A percentile compares a stretch with the other conserved stretches of the same genome.
Conservation (phyloP, 2,113 vertebrate species). For the Alces alces region DNA sequence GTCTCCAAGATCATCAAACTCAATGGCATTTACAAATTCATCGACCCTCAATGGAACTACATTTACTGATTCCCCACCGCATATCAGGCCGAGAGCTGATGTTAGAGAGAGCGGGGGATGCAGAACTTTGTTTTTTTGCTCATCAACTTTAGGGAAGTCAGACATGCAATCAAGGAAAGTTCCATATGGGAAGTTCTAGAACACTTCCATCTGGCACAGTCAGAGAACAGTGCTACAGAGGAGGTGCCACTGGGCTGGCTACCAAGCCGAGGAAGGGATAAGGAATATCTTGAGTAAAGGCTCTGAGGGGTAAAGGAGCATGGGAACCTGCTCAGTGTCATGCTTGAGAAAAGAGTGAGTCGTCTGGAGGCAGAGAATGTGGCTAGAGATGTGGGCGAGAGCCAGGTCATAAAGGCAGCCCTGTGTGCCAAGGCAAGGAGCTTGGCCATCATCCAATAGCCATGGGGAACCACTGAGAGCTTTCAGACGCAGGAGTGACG, state of each 20-base stretch:
- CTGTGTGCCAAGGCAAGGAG: slow-evolving; percentile 13
- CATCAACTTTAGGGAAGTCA: neutral
- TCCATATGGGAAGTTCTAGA: slow-evolving; percentile 23
- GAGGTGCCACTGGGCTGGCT: neutral
- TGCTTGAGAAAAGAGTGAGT: neutral
- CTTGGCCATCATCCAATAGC: neutral
- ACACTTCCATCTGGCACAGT: neutral
- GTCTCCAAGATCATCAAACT: neutral
- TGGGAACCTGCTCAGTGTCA: neutral
- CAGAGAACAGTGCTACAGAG: neutral
- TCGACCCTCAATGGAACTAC: neutral
- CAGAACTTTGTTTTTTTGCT: neutral
- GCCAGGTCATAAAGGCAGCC: neutral
- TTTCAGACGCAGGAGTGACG: neutral
- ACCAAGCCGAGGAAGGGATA: neutral
- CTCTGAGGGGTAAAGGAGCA: neutral
- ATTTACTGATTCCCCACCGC: neutral
- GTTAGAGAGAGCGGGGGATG: neutral
- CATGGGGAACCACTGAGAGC: neutral
- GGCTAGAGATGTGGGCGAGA: neutral
- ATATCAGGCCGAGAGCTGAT: neutral
- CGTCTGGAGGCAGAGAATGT: neutral
- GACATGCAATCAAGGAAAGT: neutral
- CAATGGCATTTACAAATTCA: neutral
- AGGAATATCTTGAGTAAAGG: neutral